A percentile compares a stretch with the other conserved stretches of the same genome.
Conservation (phyloP, 2,888 invertebrate genomes). For the Epinotia brunnichana region DNA sequence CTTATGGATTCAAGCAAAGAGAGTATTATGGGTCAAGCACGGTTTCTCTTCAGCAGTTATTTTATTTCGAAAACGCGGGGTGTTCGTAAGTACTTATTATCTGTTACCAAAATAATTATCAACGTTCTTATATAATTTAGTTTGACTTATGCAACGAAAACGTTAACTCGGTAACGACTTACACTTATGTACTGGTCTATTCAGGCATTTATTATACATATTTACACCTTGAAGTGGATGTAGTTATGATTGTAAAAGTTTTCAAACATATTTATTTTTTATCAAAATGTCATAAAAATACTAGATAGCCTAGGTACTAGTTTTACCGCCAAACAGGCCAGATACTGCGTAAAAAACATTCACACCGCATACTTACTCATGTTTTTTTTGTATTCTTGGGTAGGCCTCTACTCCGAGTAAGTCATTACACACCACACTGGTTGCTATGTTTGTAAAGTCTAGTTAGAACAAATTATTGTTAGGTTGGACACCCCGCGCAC, state of each 20-base stretch:
- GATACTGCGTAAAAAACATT: background rate
- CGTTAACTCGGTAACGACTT: background rate
- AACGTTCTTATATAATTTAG: background rate
- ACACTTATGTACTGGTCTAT: background rate
- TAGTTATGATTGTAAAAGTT: no score
- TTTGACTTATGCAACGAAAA: conserved; percentile 3
- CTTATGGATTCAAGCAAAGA: background rate
- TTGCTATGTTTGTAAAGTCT: conserved; percentile 3
- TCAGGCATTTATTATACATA: background rate
- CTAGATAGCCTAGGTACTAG: no score
- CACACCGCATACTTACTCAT: background rate
- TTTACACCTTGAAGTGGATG: background rate
- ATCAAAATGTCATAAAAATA: no score
- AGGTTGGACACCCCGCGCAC: conserved; percentile 22
- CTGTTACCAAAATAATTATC: conserved; percentile 17
- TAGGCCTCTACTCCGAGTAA: background rate
- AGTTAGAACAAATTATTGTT: conserved; percentile 7
- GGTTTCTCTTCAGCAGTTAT: background rate
- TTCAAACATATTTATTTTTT: no score
- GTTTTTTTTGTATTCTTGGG: background rate
- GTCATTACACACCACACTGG: background rate
- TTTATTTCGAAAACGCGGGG: conserved; percentile 19
- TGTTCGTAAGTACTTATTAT: conserved; percentile 35
- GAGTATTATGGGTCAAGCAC: background rate
- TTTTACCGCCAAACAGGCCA: no score